Conservation (phyloP, 2,888 invertebrate species). For the Salticus scenicus region DNA sequence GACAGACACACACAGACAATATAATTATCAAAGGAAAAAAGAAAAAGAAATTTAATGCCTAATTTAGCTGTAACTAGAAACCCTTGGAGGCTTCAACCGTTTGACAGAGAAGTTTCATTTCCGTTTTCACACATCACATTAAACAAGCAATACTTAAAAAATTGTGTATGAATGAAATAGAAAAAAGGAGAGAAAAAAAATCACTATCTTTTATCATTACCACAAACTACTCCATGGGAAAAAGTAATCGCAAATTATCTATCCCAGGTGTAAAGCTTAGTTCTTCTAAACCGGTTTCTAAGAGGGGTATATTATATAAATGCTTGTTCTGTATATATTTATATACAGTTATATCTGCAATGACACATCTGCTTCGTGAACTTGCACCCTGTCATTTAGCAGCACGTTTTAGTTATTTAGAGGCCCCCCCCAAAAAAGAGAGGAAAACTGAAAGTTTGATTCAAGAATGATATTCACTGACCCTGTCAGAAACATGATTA, state of each 20-base stretch:
- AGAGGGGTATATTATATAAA: slow-evolving; percentile 45
- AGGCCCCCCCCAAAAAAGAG: slow-evolving; percentile 18
- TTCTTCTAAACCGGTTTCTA: slow-evolving; percentile 53
- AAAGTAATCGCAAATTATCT: slow-evolving; percentile 49
- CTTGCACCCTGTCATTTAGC: slow-evolving; percentile 58
- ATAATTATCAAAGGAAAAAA: not conserved
- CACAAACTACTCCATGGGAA: slow-evolving; percentile 57
- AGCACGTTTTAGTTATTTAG: slow-evolving; percentile 60
- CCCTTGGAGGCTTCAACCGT: slow-evolving; percentile 7
- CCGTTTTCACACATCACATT: slow-evolving; percentile 52
- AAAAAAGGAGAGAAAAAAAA: not conserved
- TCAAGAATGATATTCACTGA: slow-evolving; percentile 16
- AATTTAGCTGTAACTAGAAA: not conserved
- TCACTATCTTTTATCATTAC: slow-evolving; percentile 26
- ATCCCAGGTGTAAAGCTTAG: slow-evolving; percentile 63
- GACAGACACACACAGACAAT: not conserved
- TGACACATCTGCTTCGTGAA: slow-evolving; percentile 63
- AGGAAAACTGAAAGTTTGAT: slow-evolving; percentile 24
- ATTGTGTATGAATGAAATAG: not conserved
- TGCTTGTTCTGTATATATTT: slow-evolving; percentile 56
- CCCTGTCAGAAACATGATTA: slow-evolving; percentile 44
- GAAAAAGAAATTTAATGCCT: not conserved
- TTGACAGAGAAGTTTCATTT: slow-evolving; percentile 49
- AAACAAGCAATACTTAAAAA: slow-evolving; percentile 33
- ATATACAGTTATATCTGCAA: slow-evolving; percentile 60